Base-by-base conservation (phyloP, 2,888 invertebrate genomes). In the Melieria omissa region DNA sequence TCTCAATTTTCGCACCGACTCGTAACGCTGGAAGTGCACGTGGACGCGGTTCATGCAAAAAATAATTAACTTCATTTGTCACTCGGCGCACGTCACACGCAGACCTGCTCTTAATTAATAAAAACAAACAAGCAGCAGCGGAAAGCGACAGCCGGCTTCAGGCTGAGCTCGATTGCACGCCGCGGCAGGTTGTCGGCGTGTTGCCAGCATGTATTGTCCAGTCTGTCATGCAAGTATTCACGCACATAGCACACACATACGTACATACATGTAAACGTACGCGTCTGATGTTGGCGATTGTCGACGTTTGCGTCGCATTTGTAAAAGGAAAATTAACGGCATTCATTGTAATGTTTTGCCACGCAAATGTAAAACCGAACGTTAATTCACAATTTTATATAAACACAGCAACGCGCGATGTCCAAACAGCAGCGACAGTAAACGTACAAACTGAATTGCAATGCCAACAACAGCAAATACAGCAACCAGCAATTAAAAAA, bases 21-120 rank as follows among this genome's bases (percentile, higher is more conserved):
- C 14, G 52, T 8, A 8, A 52, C 52, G 14, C 14, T 52, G 8
- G 7, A 52, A 52, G 14, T 9, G 52, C 52, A 52, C 14, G 9
- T 12, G 6, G 52, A 52, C 5, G 5, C 5, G 9, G 8, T 8
- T 12, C 52, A 14, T 14, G 52, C 9, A 8, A 52, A 52, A 52
- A 52, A 8, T 52, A 52, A 52, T 52, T 52, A 52, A 52, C 52
- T 52, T 52, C 52, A 52, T 52, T 52, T 52, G 52, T 52, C 52
- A 52, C 52, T 52, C 14, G 52, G 52, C 52, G 14, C 8, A 52
- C 14, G 52, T 14, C 6, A 52, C 49, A 49, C 49, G 12, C 52
- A 52, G 9, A 52, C 52, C 52, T 52, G 52, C 9, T 12, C 52
- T 52, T 52, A 52, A 52, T 52, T 52, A 52, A 52, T 52, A 52